These are phyloP conservation scores for Schizopygopsis malacanthus DNA, from an alignment of 2,797 vertebrate species.

Conservation along the genomic window DNA sequence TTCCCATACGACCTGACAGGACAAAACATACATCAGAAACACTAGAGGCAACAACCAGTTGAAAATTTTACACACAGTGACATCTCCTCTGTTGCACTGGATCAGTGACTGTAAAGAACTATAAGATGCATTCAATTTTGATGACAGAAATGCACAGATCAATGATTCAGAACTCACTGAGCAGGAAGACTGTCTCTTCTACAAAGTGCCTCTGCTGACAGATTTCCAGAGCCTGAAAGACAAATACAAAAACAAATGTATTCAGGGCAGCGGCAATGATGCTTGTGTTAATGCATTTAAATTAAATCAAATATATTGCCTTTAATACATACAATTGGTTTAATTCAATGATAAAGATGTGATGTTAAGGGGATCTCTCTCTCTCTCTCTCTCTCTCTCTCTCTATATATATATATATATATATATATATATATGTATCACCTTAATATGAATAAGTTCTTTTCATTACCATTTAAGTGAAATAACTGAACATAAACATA, in stretches of 20 bases:
- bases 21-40: background rate
- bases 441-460: no score
- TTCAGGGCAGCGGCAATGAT: background rate
- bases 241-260: background rate
- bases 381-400: no score
- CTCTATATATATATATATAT: no score
- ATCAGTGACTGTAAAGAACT: background rate
- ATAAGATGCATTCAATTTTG: background rate
- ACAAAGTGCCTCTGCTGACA: constrained; percentile 98
- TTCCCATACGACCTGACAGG: constrained; percentile 93
- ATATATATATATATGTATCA: no score
- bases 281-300: background rate
- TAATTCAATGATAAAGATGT: background rate
- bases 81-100: background rate
- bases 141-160: constrained; percentile 22
- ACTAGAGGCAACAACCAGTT: background rate
- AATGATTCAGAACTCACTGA: constrained; percentile 84
- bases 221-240: constrained; percentile 92
- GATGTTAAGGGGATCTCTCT: background rate
- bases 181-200: constrained; percentile 95
- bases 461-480: no score
- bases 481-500: no score
- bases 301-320: background rate
- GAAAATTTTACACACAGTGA: background rate
- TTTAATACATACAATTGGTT: background rate